Conservation (phyloP, 2,797 vertebrate species). For the Lutjanus campechanus region DNA sequence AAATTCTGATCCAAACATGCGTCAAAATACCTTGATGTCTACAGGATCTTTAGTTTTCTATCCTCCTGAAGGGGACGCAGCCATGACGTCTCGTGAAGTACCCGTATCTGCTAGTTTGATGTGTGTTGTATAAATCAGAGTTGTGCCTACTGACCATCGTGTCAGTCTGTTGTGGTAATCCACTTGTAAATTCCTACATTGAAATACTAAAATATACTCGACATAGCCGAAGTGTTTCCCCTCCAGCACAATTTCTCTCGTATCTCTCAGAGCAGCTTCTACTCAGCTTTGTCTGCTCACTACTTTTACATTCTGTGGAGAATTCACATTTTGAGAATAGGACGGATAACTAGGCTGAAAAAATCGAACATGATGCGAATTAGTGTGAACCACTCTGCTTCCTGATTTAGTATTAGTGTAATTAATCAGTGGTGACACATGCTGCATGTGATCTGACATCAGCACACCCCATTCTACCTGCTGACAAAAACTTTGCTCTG, state of each 20-base stretch:
- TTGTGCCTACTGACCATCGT: background rate
- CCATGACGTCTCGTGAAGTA: too few relatives aligned
- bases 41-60: too few relatives aligned
- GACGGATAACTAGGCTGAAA: background rate
- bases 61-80: too few relatives aligned
- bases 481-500: background rate
- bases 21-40: too few relatives aligned
- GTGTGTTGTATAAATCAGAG: too few relatives aligned
- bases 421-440: background rate
- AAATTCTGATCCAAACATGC: too few relatives aligned
- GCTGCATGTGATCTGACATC: background rate
- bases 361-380: background rate
- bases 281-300: background rate
- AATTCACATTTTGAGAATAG: background rate
- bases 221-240: background rate
- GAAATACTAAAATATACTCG: background rate
- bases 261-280: background rate
- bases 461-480: background rate
- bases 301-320: background rate
- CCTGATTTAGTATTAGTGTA: slow-evolving; percentile 1
- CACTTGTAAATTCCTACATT: background rate
- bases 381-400: background rate
- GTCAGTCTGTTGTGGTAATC: background rate
- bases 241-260: background rate
- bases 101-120: too few relatives aligned